These are phyloP conservation scores for Anguilla obscura DNA, from an alignment of 2,797 vertebrate genomes.

Conservation along the genomic window DNA sequence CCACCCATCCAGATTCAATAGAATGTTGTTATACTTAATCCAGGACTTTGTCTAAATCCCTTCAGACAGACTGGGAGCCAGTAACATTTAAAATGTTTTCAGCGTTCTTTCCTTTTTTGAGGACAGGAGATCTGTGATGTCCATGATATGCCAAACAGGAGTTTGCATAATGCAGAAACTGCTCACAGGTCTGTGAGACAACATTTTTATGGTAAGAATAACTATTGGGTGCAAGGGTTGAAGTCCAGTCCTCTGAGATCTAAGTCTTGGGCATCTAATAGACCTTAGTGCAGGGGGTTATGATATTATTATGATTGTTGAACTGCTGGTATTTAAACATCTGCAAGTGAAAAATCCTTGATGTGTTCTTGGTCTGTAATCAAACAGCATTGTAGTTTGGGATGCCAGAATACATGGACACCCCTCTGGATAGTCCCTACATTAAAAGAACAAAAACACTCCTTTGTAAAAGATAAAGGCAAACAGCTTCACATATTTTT, in stretches of 20 bases:
- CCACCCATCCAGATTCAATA: not conserved
- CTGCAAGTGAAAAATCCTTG: not conserved
- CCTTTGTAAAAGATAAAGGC: slow-evolving; percentile 17
- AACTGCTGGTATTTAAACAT: slow-evolving; percentile 3
- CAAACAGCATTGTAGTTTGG: not conserved
- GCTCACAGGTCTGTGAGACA: not conserved
- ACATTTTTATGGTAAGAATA: not conserved
- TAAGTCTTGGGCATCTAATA: not conserved
- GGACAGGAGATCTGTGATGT: not conserved
- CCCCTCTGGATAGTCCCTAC: not conserved
- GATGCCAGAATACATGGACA: not conserved
- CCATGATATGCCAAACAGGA: not conserved
- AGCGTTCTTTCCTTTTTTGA: not conserved
- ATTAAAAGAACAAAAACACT: slow-evolving; percentile 11
- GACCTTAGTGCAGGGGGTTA: not conserved
- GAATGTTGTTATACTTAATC: not conserved
- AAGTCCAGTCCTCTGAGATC: not conserved
- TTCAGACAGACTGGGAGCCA: not conserved
- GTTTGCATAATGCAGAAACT: not conserved
- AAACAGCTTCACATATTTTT: slow-evolving; percentile 21
- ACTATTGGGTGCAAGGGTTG: not conserved
- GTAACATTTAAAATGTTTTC: not conserved
- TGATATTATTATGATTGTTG: not conserved
- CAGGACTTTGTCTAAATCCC: not conserved
- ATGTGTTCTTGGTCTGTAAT: not conserved